Conservation (phyloP, 2,797 vertebrate species). For the Mastacembelus armatus region DNA sequence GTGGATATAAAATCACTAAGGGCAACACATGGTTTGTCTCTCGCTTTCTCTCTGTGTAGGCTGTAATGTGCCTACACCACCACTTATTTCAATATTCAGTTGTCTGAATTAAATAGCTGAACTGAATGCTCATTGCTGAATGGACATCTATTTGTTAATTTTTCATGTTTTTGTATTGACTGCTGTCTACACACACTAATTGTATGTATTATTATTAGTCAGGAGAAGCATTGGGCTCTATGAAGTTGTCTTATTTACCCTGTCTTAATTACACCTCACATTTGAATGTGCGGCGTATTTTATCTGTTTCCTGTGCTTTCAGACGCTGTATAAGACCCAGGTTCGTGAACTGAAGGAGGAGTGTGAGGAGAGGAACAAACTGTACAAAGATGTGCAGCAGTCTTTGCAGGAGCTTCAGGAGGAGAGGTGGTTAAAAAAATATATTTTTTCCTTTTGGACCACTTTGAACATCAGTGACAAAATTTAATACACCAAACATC, state of each 20-base stretch:
- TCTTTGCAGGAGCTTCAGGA: conserved; percentile 94
- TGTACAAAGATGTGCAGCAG: conserved; percentile 92
- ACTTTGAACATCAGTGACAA: background rate
- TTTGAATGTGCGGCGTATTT: background rate
- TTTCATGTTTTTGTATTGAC: background rate
- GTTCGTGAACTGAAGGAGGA: conserved; percentile 97
- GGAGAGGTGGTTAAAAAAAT: conserved; percentile 86
- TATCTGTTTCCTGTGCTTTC: conserved; percentile 35
- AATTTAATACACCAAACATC: background rate
- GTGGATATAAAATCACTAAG: conserved; percentile 7
- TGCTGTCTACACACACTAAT: background rate
- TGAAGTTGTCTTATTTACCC: background rate
- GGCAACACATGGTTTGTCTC: background rate
- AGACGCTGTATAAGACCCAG: conserved; percentile 99
- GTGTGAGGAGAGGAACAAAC: conserved; percentile 93
- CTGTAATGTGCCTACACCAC: background rate
- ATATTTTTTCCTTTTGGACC: background rate
- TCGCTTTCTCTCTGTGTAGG: conserved; percentile 3
- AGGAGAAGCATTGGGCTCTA: background rate
- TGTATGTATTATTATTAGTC: background rate
- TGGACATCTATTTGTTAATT: background rate
- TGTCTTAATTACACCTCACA: background rate
- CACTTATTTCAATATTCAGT: background rate
- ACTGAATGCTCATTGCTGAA: background rate
- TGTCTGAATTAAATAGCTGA: background rate